Evolutionary conservation across 2,888 invertebrate species (phyloP).

Genomic region (Polymixis lichenea): DNA sequence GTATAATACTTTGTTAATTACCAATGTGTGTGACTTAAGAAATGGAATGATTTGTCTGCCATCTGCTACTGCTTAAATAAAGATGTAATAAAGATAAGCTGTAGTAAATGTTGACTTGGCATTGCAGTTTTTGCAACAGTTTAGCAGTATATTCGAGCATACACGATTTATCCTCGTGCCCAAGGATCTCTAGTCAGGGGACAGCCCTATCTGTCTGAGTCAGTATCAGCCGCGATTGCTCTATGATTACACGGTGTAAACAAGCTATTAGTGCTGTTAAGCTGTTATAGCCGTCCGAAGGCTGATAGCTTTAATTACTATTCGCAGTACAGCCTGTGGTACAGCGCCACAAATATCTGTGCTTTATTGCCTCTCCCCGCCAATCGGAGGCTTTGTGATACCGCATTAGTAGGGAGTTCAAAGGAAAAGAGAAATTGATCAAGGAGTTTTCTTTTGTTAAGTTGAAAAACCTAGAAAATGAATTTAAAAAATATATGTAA

Average conservation of each 20-base stretch:
- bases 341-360: slow-evolving; percentile 20
- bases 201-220: slow-evolving; percentile 44
- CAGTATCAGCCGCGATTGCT: slow-evolving; percentile 32
- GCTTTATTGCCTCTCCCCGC: slow-evolving; percentile 19
- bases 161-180: not conserved
- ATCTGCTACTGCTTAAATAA: too few species aligned
- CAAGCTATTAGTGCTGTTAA: slow-evolving; percentile 62
- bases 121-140: too few species aligned
- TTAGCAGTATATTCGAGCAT: too few species aligned
- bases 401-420: not conserved
- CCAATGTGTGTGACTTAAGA: too few species aligned
- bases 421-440: slow-evolving; percentile 1
- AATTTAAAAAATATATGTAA: too few species aligned
- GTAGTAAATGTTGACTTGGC: not conserved
- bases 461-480: too few species aligned
- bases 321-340: not conserved
- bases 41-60: too few species aligned
- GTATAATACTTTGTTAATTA: too few species aligned
- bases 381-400: not conserved
- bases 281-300: slow-evolving; percentile 44
- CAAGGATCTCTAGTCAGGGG: slow-evolving; percentile 13
- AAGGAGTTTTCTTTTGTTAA: not conserved
- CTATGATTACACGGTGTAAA: slow-evolving; percentile 65
- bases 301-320: slow-evolving; percentile 52
- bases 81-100: too few species aligned